Percentiles rank a stretch among this genome's conserved stretches.
These are phyloP conservation scores for Sternotherus odoratus DNA, from an alignment of 2,797 vertebrate genomes.

Conservation along the genomic window DNA sequence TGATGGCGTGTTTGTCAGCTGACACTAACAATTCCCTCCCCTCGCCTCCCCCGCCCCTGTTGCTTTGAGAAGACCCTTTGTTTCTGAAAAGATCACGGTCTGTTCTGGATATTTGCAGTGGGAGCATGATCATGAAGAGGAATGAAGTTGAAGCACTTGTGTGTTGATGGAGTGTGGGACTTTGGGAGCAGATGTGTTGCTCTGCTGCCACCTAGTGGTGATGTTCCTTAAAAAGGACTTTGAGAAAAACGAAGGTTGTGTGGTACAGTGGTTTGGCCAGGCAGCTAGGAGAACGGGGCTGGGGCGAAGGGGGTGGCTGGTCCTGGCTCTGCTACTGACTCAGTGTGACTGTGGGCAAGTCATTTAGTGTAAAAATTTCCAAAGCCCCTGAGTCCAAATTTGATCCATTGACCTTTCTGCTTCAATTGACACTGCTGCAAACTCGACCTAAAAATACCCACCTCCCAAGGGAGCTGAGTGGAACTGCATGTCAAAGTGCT, in stretches of 20 bases:
- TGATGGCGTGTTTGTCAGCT: background rate
- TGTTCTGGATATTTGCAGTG: background rate
- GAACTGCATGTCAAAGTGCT: background rate
- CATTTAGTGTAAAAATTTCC: background rate
- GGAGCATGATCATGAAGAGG: background rate
- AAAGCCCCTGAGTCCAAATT: background rate
- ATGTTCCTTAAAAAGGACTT: background rate
- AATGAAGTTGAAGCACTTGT: background rate
- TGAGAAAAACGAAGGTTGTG: background rate
- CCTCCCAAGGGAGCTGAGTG: background rate
- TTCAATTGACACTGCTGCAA: background rate
- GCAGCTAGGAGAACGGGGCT: background rate
- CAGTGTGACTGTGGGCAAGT: background rate
- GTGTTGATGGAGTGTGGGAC: background rate
- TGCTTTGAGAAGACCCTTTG: background rate
- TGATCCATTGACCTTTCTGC: background rate
- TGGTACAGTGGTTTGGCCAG: background rate
- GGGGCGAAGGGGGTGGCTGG: fast-evolving
- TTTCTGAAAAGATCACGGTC: background rate
- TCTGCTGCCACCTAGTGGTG: background rate
- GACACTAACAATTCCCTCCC: background rate
- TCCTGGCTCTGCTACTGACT: background rate
- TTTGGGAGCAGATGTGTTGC: background rate
- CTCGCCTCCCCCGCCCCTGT: background rate
- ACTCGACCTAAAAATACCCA: background rate